Evolutionary conservation across 2,113 vertebrate species (phyloP).

Genomic region (Odobenus rosmarus): DNA sequence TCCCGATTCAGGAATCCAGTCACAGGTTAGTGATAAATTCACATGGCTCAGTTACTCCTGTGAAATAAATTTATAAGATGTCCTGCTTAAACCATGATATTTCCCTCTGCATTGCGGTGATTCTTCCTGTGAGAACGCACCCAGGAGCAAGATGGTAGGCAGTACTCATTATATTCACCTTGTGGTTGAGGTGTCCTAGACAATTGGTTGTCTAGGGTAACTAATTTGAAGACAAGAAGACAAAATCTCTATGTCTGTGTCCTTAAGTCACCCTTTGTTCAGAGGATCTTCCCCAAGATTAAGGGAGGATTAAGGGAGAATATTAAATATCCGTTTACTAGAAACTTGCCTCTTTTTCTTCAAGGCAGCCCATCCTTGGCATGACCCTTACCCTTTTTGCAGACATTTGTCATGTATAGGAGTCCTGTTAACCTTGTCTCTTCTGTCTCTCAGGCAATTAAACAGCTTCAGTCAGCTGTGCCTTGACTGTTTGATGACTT

Average conservation of each 20-base stretch:
- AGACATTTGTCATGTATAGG: background rate
- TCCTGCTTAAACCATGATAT: background rate
- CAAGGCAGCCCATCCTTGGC: background rate
- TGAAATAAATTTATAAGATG: background rate
- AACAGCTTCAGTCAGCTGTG: constrained; percentile 43
- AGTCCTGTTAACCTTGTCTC: constrained; percentile 61
- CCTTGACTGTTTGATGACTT: constrained; percentile 39
- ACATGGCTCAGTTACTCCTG: background rate
- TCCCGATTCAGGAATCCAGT: background rate
- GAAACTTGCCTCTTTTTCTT: background rate
- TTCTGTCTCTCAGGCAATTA: constrained; percentile 49
- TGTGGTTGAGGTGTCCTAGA: background rate
- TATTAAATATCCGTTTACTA: constrained; percentile 57
- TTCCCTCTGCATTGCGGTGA: background rate
- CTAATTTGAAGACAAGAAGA: constrained; percentile 46
- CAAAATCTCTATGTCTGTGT: constrained; percentile 34
- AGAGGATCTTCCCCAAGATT: background rate
- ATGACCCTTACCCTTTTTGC: background rate
- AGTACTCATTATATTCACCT: background rate
- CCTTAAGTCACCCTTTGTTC: constrained; percentile 29
- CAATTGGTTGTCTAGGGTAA: constrained; percentile 28
- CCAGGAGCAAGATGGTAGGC: background rate
- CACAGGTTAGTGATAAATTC: background rate
- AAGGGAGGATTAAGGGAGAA: constrained; percentile 48
- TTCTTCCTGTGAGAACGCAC: background rate